Evolutionary conservation across 1,140 invertebrate genomes (phyloP).

Genomic region (Aporrectodea caliginosa): DNA sequence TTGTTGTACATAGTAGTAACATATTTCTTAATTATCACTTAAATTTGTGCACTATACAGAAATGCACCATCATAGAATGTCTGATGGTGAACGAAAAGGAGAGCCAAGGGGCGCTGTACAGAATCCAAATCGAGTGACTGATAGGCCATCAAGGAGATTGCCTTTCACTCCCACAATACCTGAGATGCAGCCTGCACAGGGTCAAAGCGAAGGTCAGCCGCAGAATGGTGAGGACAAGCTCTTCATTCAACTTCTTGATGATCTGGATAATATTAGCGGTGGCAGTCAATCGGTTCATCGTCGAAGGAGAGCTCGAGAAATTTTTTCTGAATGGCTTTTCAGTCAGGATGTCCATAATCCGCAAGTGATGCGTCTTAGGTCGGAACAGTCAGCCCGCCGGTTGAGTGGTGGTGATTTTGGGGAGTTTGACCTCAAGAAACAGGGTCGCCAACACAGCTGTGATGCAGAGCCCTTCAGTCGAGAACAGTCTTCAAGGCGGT

Average conservation of each 20-base stretch:
- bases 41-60: no score
- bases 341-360: background rate
- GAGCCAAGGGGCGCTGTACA: no score
- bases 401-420: background rate
- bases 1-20: no score
- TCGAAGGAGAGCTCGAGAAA: constrained; percentile 18
- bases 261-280: constrained; percentile 28
- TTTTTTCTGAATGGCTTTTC: constrained; percentile 34
- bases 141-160: no score
- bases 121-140: no score
- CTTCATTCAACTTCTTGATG: constrained; percentile 30
- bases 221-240: constrained; percentile 22
- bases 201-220: background rate
- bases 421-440: background rate
- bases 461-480: background rate
- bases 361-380: background rate
- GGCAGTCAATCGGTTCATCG: constrained; percentile 10
- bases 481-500: background rate
- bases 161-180: no score
- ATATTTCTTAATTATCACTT: no score
- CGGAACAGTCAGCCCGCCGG: background rate
- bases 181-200: no score
- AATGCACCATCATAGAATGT: no score
- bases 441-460: background rate
- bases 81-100: no score